Evolutionary conservation across 2,113 vertebrate species (phyloP).

Genomic region (Acrocephalus arundinaceus): DNA sequence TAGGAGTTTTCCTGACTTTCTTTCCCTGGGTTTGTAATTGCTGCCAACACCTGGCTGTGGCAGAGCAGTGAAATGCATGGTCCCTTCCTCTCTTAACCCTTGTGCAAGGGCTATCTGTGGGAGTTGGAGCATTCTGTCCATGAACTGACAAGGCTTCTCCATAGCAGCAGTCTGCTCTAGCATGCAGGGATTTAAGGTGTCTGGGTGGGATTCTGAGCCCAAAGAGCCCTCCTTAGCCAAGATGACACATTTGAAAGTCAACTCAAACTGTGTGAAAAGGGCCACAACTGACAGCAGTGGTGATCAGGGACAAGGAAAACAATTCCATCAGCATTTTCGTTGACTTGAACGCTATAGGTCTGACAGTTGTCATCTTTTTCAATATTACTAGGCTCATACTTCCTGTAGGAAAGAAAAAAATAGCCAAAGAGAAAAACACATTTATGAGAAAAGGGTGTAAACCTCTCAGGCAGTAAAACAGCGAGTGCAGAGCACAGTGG

Average conservation of each 20-base stretch:
- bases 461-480: background rate
- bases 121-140: background rate
- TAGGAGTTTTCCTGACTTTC: background rate
- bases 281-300: background rate
- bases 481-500: background rate
- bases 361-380: constrained; percentile 23
- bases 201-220: background rate
- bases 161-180: background rate
- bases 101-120: no score
- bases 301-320: background rate
- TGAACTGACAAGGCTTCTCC: background rate
- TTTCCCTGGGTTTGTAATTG: background rate
- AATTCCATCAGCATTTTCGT: background rate
- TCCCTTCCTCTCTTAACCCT: background rate
- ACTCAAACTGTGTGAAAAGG: background rate
- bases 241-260: background rate
- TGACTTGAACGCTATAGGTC: background rate
- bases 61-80: background rate
- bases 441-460: background rate
- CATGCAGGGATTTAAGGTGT: background rate
- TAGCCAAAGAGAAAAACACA: background rate
- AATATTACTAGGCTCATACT: background rate
- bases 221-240: background rate
- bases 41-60: background rate
- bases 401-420: background rate